phyloP scores from a whole-genome alignment of 2,113 vertebrate genomes.

The Mesocricetus auratus region DNA sequence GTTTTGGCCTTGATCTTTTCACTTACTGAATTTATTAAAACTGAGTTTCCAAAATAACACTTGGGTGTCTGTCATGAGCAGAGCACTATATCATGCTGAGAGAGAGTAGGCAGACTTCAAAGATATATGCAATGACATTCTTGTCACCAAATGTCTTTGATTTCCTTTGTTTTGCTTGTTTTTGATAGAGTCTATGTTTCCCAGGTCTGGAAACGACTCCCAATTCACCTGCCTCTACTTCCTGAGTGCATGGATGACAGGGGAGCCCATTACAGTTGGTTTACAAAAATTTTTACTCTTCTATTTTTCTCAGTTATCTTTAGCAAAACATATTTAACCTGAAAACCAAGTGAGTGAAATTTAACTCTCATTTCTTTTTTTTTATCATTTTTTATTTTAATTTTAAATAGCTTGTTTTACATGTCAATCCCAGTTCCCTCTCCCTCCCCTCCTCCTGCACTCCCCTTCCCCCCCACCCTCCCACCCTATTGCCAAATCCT shows the following conservation, averaged over 20 bases:
- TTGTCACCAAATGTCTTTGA: neutral
- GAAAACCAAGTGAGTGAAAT: neutral
- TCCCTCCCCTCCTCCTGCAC: too few relatives aligned
- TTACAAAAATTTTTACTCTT: neutral
- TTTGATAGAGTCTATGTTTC: neutral
- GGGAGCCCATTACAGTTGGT: neutral
- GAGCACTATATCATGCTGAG: neutral
- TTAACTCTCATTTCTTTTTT: neutral
- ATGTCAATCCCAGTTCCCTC: too few relatives aligned
- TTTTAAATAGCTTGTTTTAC: too few relatives aligned
- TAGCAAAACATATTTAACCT: neutral
- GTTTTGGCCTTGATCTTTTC: neutral
- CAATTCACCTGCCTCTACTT: neutral
- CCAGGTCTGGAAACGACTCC: neutral
- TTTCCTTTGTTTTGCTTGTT: neutral
- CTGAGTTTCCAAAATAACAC: neutral
- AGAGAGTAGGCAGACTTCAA: neutral
- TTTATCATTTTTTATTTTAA: too few relatives aligned
- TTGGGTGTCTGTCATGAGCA: neutral
- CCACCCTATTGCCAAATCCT: too few relatives aligned
- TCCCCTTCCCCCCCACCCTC: too few relatives aligned
- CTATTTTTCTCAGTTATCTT: neutral
- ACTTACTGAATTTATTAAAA: conserved; percentile 29
- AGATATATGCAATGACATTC: neutral
- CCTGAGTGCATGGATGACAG: neutral